Conservation (phyloP, 2,797 vertebrate species). For the Echeneis naucrates region DNA sequence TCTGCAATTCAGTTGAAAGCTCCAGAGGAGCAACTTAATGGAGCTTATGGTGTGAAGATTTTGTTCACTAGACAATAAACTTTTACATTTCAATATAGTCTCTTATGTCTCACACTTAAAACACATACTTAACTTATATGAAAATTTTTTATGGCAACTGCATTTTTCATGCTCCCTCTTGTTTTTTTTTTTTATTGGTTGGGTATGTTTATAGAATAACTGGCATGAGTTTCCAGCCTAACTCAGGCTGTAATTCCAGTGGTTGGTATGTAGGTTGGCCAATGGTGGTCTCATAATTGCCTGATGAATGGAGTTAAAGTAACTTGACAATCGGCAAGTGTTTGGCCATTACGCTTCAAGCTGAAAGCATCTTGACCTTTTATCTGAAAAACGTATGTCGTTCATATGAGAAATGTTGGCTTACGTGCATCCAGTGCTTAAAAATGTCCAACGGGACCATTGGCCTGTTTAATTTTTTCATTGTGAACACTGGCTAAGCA, state of each 20-base stretch:
- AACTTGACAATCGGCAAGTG: constrained; percentile 32
- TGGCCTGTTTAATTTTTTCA: constrained; percentile 65
- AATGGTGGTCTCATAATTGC: constrained; percentile 37
- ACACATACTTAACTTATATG: too few species aligned
- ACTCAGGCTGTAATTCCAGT: constrained; percentile 20
- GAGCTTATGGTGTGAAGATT: neutral
- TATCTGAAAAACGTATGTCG: constrained; percentile 36
- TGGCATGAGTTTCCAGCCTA: constrained; percentile 23
- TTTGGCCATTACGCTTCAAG: constrained; percentile 22
- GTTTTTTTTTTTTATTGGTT: constrained; percentile 1
- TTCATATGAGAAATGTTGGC: constrained; percentile 29
- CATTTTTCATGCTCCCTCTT: neutral
- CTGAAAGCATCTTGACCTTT: constrained; percentile 23
- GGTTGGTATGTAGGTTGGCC: too few species aligned
- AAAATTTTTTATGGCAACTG: neutral
- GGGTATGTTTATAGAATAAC: constrained; percentile 7
- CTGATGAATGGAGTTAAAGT: constrained; percentile 21
- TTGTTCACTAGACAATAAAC: neutral
- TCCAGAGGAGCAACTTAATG: neutral
- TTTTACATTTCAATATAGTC: neutral
- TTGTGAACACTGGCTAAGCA: constrained; percentile 68
- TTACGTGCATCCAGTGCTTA: constrained; percentile 33
- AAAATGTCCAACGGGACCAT: constrained; percentile 43
- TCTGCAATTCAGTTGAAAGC: neutral
- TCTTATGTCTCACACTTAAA: neutral